Evolutionary conservation across 2,797 vertebrate genomes (phyloP).

Genomic region (Alauda arvensis): DNA sequence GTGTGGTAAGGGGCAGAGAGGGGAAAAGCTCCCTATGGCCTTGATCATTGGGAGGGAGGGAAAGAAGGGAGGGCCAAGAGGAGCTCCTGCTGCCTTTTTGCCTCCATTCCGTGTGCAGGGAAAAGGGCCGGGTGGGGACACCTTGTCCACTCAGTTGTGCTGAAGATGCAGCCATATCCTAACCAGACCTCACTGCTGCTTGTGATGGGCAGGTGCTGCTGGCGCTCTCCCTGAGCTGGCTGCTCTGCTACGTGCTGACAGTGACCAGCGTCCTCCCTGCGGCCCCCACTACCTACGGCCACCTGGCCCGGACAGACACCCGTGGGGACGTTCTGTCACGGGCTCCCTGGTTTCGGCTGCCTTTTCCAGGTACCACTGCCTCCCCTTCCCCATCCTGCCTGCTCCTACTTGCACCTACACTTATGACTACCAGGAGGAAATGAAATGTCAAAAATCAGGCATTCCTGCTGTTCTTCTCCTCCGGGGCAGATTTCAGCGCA

Average conservation of each 20-base stretch:
- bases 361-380: constrained; percentile 85
- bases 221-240: constrained; percentile 89
- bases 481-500: neutral
- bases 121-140: neutral
- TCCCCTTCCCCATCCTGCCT: neutral
- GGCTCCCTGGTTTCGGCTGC: constrained; percentile 90
- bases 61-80: neutral
- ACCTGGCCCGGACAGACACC: constrained; percentile 87
- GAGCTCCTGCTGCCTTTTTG: neutral
- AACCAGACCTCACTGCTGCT: neutral
- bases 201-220: constrained; percentile 83
- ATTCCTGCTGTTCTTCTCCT: neutral
- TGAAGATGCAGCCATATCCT: neutral
- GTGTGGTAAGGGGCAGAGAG: rapidly evolving
- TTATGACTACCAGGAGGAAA: neutral
- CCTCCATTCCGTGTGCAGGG: neutral
- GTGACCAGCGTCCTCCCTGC: constrained; percentile 78
- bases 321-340: constrained; percentile 79
- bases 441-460: neutral
- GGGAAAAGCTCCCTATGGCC: neutral
- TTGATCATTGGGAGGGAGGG: neutral
- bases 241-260: constrained; percentile 86
- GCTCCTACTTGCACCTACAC: neutral
- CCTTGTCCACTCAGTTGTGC: too few species aligned
- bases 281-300: constrained; percentile 77